phyloP scores from a whole-genome alignment of 2,113 vertebrate genomes.

The Pavo muticus region DNA sequence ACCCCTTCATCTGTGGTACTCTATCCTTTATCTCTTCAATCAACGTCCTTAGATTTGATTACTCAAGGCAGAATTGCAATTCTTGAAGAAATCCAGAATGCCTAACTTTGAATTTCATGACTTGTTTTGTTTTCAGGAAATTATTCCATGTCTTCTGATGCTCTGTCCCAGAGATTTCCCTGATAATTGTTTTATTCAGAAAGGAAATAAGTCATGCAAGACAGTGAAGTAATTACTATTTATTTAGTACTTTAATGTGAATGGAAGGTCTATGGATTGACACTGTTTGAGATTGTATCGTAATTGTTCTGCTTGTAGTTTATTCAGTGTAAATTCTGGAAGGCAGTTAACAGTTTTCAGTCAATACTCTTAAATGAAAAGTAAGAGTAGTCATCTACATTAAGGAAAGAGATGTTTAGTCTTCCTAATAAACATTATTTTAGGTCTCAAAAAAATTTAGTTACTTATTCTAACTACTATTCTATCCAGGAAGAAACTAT shows the following conservation, averaged over 20 bases:
- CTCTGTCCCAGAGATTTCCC: neutral
- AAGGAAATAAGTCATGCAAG: neutral
- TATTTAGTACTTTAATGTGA: neutral
- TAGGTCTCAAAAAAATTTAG: neutral
- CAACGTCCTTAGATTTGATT: conserved; percentile 37
- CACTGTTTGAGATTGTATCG: neutral
- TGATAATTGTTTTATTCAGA: neutral
- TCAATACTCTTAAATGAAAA: neutral
- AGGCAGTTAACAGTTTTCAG: neutral
- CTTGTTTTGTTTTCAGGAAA: conserved; percentile 49
- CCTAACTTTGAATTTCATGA: conserved; percentile 42
- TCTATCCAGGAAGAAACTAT: neutral
- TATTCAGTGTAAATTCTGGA: neutral
- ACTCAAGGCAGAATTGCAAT: conserved; percentile 48
- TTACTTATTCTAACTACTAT: neutral
- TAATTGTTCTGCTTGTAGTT: neutral
- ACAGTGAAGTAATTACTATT: neutral
- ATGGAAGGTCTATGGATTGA: neutral
- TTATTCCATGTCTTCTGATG: neutral
- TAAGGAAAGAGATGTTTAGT: neutral
- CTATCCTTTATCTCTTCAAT: conserved; percentile 32
- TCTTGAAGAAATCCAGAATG: conserved; percentile 67
- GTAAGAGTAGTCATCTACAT: neutral
- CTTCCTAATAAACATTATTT: neutral
- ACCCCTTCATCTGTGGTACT: conserved; percentile 20